A percentile compares a stretch with the other conserved stretches of the same genome.
Evolutionary conservation across 2,113 vertebrate species (phyloP).

Genomic region (Pteruthius melanotis): DNA sequence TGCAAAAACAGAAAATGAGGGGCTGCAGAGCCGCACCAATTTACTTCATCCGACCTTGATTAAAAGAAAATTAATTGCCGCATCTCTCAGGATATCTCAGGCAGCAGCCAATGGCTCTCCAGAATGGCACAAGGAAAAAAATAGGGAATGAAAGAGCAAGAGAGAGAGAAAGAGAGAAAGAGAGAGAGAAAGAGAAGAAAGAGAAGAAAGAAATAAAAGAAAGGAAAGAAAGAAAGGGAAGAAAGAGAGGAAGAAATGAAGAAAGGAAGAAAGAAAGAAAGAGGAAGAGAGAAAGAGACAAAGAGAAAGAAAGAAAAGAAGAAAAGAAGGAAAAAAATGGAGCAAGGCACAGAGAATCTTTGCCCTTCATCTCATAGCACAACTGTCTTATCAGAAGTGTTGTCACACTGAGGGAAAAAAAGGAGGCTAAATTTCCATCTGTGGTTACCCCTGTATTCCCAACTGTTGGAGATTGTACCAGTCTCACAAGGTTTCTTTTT

Average conservation of each 20-base stretch:
- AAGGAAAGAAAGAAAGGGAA: neutral
- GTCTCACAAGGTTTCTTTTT: neutral
- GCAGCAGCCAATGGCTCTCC: slow-evolving; percentile 89
- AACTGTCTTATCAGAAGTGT: slow-evolving; percentile 9
- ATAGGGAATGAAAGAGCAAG: neutral
- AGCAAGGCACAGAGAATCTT: neutral
- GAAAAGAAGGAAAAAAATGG: neutral
- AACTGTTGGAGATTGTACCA: neutral
- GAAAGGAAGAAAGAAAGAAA: neutral
- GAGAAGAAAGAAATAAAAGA: neutral
- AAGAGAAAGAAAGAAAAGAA: neutral
- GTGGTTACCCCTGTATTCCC: neutral
- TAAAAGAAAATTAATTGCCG: slow-evolving; percentile 99
- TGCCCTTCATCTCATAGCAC: slow-evolving; percentile 50
- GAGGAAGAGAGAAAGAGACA: neutral
- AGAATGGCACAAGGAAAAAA: slow-evolving; percentile 73
- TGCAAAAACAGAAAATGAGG: slow-evolving; percentile 99
- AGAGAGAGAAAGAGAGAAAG: neutral
- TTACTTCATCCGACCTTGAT: slow-evolving; percentile 99
- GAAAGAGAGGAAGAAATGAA: neutral
- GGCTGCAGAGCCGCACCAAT: slow-evolving; percentile 95
- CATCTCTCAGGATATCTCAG: slow-evolving; percentile 98
- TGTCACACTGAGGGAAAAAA: slow-evolving; percentile 9
- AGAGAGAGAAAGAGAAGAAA: neutral
- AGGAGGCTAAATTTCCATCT: neutral